Conservation (phyloP, 92 coral and sea anemone species). For the Porites rus region DNA sequence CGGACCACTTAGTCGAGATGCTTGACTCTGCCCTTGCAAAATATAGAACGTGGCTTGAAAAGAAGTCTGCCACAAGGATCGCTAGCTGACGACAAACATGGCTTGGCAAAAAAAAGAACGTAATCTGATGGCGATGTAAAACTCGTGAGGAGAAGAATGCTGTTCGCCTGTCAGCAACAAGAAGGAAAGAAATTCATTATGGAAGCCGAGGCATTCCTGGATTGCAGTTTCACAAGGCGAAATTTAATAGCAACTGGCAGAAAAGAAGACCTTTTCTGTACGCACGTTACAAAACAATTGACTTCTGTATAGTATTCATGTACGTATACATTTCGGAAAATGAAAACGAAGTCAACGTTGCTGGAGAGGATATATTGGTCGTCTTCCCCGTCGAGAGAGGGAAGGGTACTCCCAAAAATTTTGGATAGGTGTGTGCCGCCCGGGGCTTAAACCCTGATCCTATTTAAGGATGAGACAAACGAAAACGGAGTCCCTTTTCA, state of each 20-base stretch:
- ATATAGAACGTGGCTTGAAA: constrained; percentile 86
- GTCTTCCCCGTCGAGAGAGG: too few species aligned
- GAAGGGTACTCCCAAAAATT: too few species aligned
- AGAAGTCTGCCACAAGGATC: constrained; percentile 59
- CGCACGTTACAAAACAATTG: too few species aligned
- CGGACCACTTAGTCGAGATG: constrained; percentile 88
- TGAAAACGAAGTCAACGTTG: too few species aligned
- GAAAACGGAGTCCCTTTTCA: too few species aligned
- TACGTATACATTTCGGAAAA: too few species aligned
- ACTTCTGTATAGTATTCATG: too few species aligned
- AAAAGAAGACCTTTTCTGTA: too few species aligned
- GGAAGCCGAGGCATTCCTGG: not conserved
- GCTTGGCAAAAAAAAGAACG: not conserved
- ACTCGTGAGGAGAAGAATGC: not conserved
- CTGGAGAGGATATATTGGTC: too few species aligned
- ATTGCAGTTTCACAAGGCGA: not conserved
- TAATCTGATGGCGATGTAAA: not conserved
- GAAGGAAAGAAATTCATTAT: not conserved
- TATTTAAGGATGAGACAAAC: too few species aligned
- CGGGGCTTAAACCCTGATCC: too few species aligned
- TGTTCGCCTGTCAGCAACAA: not conserved
- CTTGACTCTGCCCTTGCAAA: constrained; percentile 85
- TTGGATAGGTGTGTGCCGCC: too few species aligned
- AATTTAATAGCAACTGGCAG: not conserved
- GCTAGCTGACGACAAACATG: constrained; percentile 62